These are phyloP conservation scores for Actinia equina DNA, from an alignment of 64 coral and sea anemone genomes.

Conservation along the genomic window DNA sequence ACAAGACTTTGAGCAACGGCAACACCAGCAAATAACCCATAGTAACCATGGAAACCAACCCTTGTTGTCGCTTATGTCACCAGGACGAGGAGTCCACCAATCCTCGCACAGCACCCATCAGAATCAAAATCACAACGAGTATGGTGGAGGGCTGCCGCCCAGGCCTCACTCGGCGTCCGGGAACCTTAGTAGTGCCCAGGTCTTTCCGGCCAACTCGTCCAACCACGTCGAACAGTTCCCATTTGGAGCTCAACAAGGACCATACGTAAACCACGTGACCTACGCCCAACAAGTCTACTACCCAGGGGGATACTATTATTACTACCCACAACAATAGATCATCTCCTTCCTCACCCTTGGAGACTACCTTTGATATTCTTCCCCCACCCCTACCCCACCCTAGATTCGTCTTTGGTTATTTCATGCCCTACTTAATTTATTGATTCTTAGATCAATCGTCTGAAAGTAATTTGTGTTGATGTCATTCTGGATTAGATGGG, in stretches of 20 bases:
- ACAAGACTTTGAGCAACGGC: conserved; percentile 48
- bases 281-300: conserved; percentile 72
- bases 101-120: conserved; percentile 14
- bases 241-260: conserved; percentile 57
- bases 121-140: conserved; percentile 43
- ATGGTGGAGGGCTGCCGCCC: conserved; percentile 48
- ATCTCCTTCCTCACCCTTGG: not conserved
- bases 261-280: conserved; percentile 67
- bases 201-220: conserved; percentile 52
- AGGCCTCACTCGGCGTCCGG: conserved; percentile 90
- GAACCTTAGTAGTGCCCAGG: conserved; percentile 63
- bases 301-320: conserved; percentile 65
- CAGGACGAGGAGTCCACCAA: conserved; percentile 48
- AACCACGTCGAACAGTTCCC: conserved; percentile 78
- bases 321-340: conserved; percentile 48
- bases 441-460: conserved; percentile 9
- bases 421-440: conserved; percentile 9
- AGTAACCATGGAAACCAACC: conserved; percentile 79
- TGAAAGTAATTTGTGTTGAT: not conserved
- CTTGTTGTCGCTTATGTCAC: conserved; percentile 68
- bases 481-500: conserved; percentile 8
- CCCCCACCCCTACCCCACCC: not conserved
- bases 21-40: conserved; percentile 21
- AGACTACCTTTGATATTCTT: not conserved
- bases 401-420: conserved; percentile 4